These are phyloP conservation scores for Uloborus diversus DNA, from an alignment of 1,140 invertebrate species.

Conservation along the genomic window DNA sequence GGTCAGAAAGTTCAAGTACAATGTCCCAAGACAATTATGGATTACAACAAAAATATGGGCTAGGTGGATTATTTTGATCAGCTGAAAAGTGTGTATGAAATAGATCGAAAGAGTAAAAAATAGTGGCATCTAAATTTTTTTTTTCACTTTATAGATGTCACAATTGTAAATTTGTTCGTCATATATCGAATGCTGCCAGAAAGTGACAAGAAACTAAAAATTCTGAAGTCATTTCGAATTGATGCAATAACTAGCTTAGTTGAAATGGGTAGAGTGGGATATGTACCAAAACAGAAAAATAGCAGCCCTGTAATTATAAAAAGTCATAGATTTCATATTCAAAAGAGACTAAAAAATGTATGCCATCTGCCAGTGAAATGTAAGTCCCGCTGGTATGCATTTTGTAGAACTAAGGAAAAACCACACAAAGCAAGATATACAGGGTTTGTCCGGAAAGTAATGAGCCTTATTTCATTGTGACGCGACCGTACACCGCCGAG, in stretches of 20 bases:
- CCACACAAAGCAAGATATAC: conserved; percentile 2
- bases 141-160: not conserved
- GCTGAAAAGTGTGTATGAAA: not conserved
- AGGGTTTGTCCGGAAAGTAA: no score
- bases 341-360: conserved; percentile 1
- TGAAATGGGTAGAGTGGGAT: not conserved
- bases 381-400: not conserved
- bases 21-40: not conserved
- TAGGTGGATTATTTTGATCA: conserved; percentile 2
- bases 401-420: conserved; percentile 4
- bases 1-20: conserved; percentile 1
- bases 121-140: not conserved
- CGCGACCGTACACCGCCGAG: no score
- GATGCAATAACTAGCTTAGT: not conserved
- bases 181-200: conserved; percentile 3
- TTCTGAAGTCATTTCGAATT: not conserved
- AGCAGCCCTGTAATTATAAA: not conserved
- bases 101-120: not conserved
- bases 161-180: not conserved
- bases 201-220: not conserved
- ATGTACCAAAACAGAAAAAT: not conserved
- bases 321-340: not conserved
- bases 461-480: no score
- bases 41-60: not conserved
- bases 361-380: not conserved